phyloP scores from a whole-genome alignment of 2,797 vertebrate genomes.

The Myotis myotis region DNA sequence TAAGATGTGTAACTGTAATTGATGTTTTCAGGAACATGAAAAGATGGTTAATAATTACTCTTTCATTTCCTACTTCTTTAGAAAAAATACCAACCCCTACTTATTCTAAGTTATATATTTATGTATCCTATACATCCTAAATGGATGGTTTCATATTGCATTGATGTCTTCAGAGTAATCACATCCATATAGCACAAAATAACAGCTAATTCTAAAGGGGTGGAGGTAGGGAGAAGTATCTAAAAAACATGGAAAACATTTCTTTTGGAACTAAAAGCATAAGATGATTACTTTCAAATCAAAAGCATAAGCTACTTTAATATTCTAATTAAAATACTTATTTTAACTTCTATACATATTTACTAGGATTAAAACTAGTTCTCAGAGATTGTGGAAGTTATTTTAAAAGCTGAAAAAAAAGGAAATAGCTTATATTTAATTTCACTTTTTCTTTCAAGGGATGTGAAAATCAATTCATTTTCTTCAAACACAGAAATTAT shows the following conservation, averaged over 20 bases:
- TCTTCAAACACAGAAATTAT: not conserved
- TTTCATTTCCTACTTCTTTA: constrained; percentile 80
- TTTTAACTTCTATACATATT: not conserved
- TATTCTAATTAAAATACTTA: constrained; percentile 32
- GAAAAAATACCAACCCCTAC: constrained; percentile 63
- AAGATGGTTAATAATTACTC: constrained; percentile 82
- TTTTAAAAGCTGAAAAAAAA: constrained; percentile 37
- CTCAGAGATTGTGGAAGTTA: constrained; percentile 22
- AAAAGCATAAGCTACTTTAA: not conserved
- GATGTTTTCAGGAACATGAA: constrained; percentile 82
- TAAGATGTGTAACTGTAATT: constrained; percentile 81
- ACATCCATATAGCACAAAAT: constrained; percentile 72
- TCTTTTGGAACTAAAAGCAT: constrained; percentile 50
- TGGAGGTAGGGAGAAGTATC: constrained; percentile 58
- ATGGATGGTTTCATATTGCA: constrained; percentile 79
- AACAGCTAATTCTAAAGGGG: constrained; percentile 72
- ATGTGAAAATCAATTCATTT: constrained; percentile 1
- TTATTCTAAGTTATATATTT: constrained; percentile 81
- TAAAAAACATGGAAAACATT: constrained; percentile 66
- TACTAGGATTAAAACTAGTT: constrained; percentile 10
- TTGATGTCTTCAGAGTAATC: constrained; percentile 75
- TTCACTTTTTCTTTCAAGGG: not conserved
- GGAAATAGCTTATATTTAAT: constrained; percentile 1
- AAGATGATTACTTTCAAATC: not conserved
- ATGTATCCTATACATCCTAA: constrained; percentile 77